Evolutionary conservation across 2,113 vertebrate species (phyloP).

Genomic region (Gymnobelideus leadbeateri): DNA sequence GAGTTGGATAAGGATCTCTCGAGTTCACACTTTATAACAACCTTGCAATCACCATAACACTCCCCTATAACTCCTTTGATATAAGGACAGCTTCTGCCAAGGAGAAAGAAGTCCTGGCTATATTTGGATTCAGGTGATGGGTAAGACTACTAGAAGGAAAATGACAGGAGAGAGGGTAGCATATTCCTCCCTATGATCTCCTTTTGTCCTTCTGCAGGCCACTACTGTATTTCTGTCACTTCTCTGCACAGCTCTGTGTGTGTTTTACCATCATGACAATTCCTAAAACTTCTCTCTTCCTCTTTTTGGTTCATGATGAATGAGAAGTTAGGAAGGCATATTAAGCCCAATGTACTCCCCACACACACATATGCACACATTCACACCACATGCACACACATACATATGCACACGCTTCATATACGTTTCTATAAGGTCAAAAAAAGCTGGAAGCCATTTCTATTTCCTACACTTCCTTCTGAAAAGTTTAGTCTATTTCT

Average conservation of each 20-base stretch:
- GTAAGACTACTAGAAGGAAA: background rate
- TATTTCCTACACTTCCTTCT: constrained; percentile 54
- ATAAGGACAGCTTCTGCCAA: background rate
- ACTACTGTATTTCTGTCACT: background rate
- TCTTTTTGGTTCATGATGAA: background rate
- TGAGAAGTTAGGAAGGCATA: background rate
- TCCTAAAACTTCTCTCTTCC: background rate
- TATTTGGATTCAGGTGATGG: background rate
- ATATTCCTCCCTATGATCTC: background rate
- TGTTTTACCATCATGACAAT: background rate
- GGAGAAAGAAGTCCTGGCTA: background rate
- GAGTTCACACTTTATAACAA: background rate
- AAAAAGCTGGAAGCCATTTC: constrained; percentile 62
- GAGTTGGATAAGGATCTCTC: background rate
- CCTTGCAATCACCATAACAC: background rate
- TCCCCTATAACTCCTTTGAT: background rate
- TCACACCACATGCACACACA: too few relatives aligned
- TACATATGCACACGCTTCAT: background rate
- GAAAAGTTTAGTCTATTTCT: constrained; percentile 19
- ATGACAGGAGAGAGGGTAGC: background rate
- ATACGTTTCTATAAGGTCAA: background rate
- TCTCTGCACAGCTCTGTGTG: background rate
- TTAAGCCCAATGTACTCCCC: background rate
- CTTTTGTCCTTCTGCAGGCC: background rate
- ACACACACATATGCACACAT: too few relatives aligned